Evolutionary conservation across 1,140 invertebrate genomes (phyloP), one percentile per base, ranked within the genome.

Genomic region (Acromyrmex heyeri): DNA sequence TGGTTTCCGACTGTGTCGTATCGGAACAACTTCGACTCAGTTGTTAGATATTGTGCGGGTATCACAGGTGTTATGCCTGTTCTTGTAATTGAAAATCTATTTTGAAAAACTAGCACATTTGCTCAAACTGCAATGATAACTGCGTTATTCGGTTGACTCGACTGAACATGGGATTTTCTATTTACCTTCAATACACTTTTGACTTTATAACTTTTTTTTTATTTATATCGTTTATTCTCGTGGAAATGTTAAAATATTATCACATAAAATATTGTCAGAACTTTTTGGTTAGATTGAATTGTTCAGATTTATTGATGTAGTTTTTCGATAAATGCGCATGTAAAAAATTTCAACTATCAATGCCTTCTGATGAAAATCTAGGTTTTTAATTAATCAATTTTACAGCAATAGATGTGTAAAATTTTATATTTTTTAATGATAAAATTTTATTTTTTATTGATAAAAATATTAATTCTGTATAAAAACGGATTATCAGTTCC

Each of bases 151-250:
- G 16, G 14, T 61, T 24, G 24, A 8, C 0, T 12, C 14, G 30
- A 76, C 4, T 30, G 34, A 27, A 72, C 44, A 50, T 50, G 69
- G 16, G 8, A 61, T 44, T 61, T 76, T 59, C 21, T 59, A 76
- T 55, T 59, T 61, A 24, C 34, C 18, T 61, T 76, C 8, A 14
- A 77, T 38, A 34, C 24, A 78, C 27, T 65, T n/a, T 78, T 65
- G 61, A 78, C 16, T 65, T 78, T 78, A 30, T 78, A 78, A 62
- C 70, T 61, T 62, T 78, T 75, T 44, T 78, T 38, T 62, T 48
- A 77, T 62, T 79, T 55, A 21, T n/a, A 55, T n/a, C 14, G 10
- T 69, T 53, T 44, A 16, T 81, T 44, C 34, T 59, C 30, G 16
- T 61, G 27, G 2, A 76, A 24, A 61, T 76, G n/a, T 61, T 61